Evolutionary conservation across 1,140 invertebrate species (phyloP).

Genomic region (Physella acuta): DNA sequence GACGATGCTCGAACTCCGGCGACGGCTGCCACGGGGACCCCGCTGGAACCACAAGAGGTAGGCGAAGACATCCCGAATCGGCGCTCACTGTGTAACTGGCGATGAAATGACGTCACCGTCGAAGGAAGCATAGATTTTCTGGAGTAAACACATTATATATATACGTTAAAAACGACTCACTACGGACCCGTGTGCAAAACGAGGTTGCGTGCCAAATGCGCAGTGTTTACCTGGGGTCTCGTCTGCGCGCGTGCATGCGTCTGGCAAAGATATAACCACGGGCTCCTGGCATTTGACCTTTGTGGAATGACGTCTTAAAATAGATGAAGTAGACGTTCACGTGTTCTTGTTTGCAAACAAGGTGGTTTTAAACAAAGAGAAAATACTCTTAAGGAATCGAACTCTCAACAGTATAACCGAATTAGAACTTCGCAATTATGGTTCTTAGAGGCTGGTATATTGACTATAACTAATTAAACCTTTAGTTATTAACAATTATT

Average conservation of each 20-base stretch:
- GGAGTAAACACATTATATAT: neutral
- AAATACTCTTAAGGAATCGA: too few species aligned
- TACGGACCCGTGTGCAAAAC: too few species aligned
- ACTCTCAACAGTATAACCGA: too few species aligned
- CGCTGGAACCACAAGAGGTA: neutral
- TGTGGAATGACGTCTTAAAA: constrained; percentile 7
- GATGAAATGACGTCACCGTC: constrained; percentile 31
- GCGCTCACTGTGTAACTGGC: constrained; percentile 28
- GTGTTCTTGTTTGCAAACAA: constrained; percentile 27
- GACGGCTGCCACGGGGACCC: constrained; percentile 22
- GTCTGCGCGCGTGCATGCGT: neutral
- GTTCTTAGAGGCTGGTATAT: too few species aligned
- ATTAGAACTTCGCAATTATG: too few species aligned
- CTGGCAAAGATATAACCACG: too few species aligned
- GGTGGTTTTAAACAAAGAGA: neutral
- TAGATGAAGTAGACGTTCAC: constrained; percentile 7
- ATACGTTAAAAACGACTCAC: too few species aligned
- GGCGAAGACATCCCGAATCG: constrained; percentile 32
- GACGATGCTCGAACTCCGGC: constrained; percentile 23
- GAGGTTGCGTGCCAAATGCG: constrained; percentile 10
- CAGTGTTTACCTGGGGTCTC: neutral
- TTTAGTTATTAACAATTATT: too few species aligned
- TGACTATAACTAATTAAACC: too few species aligned
- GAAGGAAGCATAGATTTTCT: constrained; percentile 18
- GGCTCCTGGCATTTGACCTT: constrained; percentile 2